These are phyloP conservation scores for Hetaerina americana DNA, from an alignment of 1,140 invertebrate genomes.

Conservation along the genomic window DNA sequence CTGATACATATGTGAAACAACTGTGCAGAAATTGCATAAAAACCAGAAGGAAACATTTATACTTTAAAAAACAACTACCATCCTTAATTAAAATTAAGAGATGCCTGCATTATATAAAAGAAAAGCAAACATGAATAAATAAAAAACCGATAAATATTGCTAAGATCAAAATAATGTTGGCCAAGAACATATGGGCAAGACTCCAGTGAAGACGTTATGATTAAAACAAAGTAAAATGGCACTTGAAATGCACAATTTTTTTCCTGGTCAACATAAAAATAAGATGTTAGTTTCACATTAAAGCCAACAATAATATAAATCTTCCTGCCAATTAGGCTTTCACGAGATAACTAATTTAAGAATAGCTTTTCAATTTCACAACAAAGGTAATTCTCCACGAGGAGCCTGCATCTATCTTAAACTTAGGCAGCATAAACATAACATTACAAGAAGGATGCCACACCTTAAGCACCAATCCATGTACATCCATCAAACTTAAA, in stretches of 20 bases:
- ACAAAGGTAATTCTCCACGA: conserved; percentile 2
- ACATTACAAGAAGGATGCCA: neutral
- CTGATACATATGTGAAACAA: conserved; percentile 3
- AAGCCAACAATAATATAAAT: conserved; percentile 5
- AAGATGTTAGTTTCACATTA: conserved; percentile 7
- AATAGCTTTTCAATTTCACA: conserved; percentile 4
- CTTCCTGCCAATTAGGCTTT: neutral
- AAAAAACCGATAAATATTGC: conserved; percentile 6
- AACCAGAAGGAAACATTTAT: conserved; percentile 1
- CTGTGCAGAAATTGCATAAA: neutral
- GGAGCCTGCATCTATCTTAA: neutral
- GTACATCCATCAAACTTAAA: neutral
- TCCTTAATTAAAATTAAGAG: conserved; percentile 1
- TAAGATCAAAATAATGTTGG: conserved; percentile 3
- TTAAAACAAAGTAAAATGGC: conserved; percentile 1
- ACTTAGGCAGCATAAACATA: neutral
- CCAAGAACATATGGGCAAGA: neutral
- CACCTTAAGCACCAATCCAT: neutral
- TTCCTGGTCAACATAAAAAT: conserved; percentile 6
- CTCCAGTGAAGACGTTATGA: neutral
- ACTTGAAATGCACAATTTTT: conserved; percentile 5
- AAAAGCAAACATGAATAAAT: conserved; percentile 6
- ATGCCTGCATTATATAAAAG: conserved; percentile 5
- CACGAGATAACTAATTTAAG: conserved; percentile 2
- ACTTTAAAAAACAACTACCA: neutral